phyloP scores from a whole-genome alignment of 2,888 invertebrate species.

The Harmothoe impar region DNA sequence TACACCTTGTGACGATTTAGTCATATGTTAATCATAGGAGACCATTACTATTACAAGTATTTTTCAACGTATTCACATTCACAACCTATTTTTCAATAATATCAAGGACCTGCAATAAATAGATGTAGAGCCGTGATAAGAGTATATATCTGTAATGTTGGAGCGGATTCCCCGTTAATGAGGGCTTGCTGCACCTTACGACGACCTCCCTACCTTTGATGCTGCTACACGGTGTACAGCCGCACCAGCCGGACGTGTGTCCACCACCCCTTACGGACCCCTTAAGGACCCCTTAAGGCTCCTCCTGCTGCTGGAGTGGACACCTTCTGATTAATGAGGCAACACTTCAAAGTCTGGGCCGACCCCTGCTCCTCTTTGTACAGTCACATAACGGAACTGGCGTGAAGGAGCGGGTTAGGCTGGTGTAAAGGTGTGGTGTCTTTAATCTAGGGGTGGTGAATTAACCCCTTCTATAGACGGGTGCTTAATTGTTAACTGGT shows the following conservation, averaged over 20 bases:
- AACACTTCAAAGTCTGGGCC: neutral
- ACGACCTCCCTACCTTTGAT: neutral
- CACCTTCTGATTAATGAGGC: slow-evolving; percentile 1
- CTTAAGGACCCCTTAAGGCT: neutral
- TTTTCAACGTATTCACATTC: no score
- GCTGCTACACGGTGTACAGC: neutral
- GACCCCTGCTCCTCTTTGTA: neutral
- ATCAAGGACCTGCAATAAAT: no score
- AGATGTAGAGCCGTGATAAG: no score
- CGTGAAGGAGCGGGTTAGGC: neutral
- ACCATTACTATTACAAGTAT: no score
- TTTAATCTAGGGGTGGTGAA: slow-evolving; percentile 3
- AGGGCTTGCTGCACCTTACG: no score
- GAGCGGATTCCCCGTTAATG: no score
- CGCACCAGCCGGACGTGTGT: no score
- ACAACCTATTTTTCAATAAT: no score
- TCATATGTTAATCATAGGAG: no score
- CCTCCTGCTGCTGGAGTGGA: neutral
- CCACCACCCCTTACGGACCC: neutral
- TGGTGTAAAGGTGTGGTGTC: neutral
- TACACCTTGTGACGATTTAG: no score
- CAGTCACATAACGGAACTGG: neutral
- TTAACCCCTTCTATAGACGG: neutral
- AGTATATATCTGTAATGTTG: no score
- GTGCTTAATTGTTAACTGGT: no score